A percentile compares a stretch with the other conserved stretches of the same genome.
phyloP scores from a whole-genome alignment of 2,113 vertebrate genomes.

The Calcarius ornatus region DNA sequence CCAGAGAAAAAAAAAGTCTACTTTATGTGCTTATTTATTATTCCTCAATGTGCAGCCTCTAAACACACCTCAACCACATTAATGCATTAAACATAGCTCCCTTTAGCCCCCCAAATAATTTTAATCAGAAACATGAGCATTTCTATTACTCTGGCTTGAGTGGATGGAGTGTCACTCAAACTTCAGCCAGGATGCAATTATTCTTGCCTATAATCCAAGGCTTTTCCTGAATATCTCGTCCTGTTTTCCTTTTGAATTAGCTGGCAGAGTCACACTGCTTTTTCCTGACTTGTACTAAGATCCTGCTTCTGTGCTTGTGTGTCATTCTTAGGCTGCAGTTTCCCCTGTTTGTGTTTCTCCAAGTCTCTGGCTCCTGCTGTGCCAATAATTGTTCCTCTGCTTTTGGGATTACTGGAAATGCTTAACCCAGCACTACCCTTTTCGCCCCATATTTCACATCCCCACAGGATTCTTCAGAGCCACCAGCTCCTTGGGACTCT shows the following conservation, averaged over 20 bases:
- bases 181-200: background rate
- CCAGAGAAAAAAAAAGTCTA: no score
- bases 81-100: background rate
- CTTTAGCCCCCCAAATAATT: background rate
- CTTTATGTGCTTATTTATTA: background rate
- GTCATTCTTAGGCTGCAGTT: background rate
- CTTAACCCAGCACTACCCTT: background rate
- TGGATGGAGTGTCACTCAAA: background rate
- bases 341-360: background rate
- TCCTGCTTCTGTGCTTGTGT: background rate
- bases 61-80: background rate
- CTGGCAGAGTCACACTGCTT: background rate
- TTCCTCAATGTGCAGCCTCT: background rate
- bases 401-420: rapidly evolving
- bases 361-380: background rate
- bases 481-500: background rate
- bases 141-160: background rate
- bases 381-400: background rate
- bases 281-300: background rate
- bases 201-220: background rate
- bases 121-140: background rate
- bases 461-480: background rate
- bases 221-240: background rate
- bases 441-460: background rate
- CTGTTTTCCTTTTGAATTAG: background rate